Percentiles rank a stretch among this genome's conserved stretches.
Evolutionary conservation across 2,113 vertebrate species (phyloP).

Genomic region (Colistium nudipinnis): DNA sequence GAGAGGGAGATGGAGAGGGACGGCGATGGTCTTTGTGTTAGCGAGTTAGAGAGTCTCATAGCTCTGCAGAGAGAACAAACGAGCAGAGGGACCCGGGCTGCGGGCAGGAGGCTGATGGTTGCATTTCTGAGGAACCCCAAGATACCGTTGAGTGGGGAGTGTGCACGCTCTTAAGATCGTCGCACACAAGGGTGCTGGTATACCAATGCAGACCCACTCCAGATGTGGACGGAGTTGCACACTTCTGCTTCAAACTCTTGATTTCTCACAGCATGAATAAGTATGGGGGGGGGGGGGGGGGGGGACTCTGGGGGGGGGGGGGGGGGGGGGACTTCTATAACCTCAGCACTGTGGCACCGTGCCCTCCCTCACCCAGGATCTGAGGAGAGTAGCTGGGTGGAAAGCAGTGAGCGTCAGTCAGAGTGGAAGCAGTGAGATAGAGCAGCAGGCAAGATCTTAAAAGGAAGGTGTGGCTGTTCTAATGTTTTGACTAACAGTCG

Average conservation of each 20-base stretch:
- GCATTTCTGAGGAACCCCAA: conserved; percentile 4
- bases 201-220: conserved; percentile 1
- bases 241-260: conserved; percentile 24
- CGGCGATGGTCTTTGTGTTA: conserved; percentile 33
- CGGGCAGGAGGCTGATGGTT: conserved; percentile 29
- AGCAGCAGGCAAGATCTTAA: conserved; percentile 90
- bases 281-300: too few relatives aligned
- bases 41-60: conserved; percentile 26
- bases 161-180: background rate
- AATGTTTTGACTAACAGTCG: conserved; percentile 86
- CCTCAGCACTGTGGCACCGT: conserved; percentile 40
- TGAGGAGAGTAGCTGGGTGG: conserved; percentile 44
- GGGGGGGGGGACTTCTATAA: conserved; percentile 45
- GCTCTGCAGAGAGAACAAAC: conserved; percentile 27
- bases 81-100: background rate
- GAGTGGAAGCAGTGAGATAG: conserved; percentile 72
- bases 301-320: too few relatives aligned
- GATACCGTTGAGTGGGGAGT: background rate
- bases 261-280: conserved; percentile 28
- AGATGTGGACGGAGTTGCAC: conserved; percentile 3
- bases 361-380: conserved; percentile 44
- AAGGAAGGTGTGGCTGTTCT: conserved; percentile 90
- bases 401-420: conserved; percentile 57
- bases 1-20: conserved; percentile 30
- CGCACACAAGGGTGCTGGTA: too few relatives aligned